A percentile compares a stretch with the other conserved stretches of the same genome.
Evolutionary conservation across 2,113 vertebrate species (phyloP).

Genomic region (Osmerus mordax): DNA sequence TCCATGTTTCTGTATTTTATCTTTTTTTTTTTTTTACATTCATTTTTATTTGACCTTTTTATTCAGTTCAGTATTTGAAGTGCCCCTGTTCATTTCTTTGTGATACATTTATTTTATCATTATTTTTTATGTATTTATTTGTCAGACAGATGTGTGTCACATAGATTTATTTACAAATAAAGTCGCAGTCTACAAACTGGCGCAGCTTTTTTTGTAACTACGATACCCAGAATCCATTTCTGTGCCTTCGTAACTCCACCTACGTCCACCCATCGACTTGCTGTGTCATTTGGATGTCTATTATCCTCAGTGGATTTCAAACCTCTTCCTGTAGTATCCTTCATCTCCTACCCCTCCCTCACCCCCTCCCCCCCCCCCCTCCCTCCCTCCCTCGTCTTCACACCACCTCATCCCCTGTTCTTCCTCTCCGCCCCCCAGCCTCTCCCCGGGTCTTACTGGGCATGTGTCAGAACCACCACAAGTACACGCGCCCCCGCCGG

Average conservation of each 20-base stretch:
- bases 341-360: background rate
- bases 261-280: background rate
- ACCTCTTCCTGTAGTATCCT: background rate
- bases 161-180: too few species aligned
- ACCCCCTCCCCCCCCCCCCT: constrained; percentile 3
- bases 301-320: too few species aligned
- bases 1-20: too few species aligned
- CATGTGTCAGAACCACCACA: constrained; percentile 95
- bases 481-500: constrained; percentile 88
- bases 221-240: background rate
- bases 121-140: too few species aligned
- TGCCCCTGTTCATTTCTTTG: too few species aligned
- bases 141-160: too few species aligned
- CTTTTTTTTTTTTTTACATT: too few species aligned
- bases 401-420: constrained; percentile 6
- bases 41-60: too few species aligned
- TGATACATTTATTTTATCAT: too few species aligned
- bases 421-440: constrained; percentile 65
- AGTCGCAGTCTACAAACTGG: too few species aligned
- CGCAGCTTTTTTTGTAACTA: too few species aligned
- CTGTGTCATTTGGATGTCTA: background rate
- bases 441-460: constrained; percentile 90
- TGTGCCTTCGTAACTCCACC: background rate
- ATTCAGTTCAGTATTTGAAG: too few species aligned
- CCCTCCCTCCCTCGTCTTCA: constrained; percentile 2